Conservation (phyloP, 2,797 vertebrate species). For the Periophthalmus magnuspinnatus region DNA sequence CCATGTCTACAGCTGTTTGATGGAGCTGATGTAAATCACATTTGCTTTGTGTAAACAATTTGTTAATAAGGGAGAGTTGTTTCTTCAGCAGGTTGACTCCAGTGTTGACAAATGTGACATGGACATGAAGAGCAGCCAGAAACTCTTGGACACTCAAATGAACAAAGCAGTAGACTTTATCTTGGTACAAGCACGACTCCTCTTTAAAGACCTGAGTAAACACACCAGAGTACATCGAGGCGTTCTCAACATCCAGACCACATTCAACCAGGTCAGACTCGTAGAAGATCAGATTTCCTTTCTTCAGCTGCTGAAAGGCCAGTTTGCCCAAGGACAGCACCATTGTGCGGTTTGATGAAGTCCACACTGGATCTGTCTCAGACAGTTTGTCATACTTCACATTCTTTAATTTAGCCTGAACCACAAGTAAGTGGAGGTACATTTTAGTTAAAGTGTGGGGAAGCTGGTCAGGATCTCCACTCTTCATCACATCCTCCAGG, state of each 20-base stretch:
- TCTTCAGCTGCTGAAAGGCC: slow-evolving; percentile 8
- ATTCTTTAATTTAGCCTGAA: not conserved
- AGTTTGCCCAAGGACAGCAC: not conserved
- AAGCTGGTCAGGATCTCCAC: not conserved
- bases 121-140: slow-evolving; percentile 11
- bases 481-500: not conserved
- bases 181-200: not conserved
- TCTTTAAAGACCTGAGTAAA: slow-evolving; percentile 4
- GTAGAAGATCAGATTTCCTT: slow-evolving; percentile 17
- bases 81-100: not conserved
- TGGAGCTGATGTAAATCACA: not conserved
- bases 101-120: slow-evolving; percentile 4
- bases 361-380: slow-evolving; percentile 3
- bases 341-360: not conserved
- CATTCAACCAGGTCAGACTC: slow-evolving; percentile 3
- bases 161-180: slow-evolving; percentile 4
- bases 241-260: not conserved
- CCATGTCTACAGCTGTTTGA: not conserved
- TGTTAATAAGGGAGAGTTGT: not conserved
- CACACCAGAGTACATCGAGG: slow-evolving; percentile 8
- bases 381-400: not conserved
- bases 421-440: slow-evolving; percentile 7
- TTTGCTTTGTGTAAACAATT: not conserved
- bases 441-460: not conserved
- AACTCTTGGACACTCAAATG: slow-evolving; percentile 11